These are phyloP conservation scores for Oasisia sp. DNA, from an alignment of 2,888 invertebrate species.

Conservation along the genomic window DNA sequence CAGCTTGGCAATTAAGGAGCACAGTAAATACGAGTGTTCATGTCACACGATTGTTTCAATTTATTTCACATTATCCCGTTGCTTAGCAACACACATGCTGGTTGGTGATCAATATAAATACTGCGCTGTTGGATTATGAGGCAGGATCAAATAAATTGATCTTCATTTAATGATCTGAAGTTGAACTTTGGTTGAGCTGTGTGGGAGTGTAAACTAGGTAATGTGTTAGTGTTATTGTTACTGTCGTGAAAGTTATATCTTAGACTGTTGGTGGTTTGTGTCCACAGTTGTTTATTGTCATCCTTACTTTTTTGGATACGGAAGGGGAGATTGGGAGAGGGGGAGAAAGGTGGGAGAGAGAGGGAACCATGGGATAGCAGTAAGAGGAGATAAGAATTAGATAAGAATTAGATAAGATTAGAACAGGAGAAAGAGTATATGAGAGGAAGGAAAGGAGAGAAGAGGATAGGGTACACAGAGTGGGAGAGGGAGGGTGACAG, in stretches of 20 bases:
- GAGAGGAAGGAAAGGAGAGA: no score
- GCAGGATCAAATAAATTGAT: conserved; percentile 20
- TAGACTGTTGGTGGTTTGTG: background rate
- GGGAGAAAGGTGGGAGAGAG: no score
- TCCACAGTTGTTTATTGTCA: background rate
- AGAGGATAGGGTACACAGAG: no score
- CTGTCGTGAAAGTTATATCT: background rate
- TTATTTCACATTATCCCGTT: background rate
- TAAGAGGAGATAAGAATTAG: no score
- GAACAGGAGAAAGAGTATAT: no score
- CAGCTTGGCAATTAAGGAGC: background rate
- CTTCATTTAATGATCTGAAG: background rate
- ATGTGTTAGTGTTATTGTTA: background rate
- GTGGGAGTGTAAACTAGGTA: conserved; percentile 3
- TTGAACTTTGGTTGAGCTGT: background rate
- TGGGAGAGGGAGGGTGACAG: no score
- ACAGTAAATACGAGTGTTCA: background rate
- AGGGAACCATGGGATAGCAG: no score
- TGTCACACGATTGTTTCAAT: background rate
- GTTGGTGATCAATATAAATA: background rate
- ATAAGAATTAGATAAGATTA: no score
- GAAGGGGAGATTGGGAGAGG: no score
- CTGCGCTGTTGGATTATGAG: background rate
- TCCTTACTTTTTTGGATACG: no score
- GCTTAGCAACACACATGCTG: background rate